phyloP scores from a whole-genome alignment of 2,113 vertebrate species.

The Mus musculus region DNA sequence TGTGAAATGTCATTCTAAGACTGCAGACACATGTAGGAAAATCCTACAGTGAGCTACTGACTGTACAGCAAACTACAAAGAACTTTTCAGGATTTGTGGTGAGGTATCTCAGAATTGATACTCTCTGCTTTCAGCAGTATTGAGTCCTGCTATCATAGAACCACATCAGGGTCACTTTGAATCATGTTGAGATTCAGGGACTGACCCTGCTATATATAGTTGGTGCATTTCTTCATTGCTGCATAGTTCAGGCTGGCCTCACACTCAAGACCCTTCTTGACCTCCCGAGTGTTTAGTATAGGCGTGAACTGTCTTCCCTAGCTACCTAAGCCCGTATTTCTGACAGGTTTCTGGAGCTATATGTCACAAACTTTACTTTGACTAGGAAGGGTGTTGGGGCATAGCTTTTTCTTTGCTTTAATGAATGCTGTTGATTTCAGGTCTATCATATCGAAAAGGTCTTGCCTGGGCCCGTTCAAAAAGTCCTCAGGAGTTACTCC shows the following conservation, averaged over 20 bases:
- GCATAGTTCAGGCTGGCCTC: not conserved
- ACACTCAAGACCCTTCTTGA: not conserved
- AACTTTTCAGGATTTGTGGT: constrained; percentile 2
- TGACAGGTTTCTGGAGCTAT: not conserved
- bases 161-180: not conserved
- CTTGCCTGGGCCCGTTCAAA: constrained; percentile 91
- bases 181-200: not conserved
- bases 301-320: not conserved
- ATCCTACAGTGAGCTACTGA: not conserved
- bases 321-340: not conserved
- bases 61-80: not conserved
- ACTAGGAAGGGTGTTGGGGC: accelerated
- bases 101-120: not conserved
- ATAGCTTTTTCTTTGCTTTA: not conserved
- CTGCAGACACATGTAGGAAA: not conserved
- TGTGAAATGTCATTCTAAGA: constrained; percentile 23
- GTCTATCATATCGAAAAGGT: constrained; percentile 96
- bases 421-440: constrained; percentile 82
- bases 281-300: too few species aligned
- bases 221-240: not conserved
- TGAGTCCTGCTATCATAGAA: not conserved
- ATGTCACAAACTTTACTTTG: not conserved
- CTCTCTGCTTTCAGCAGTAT: not conserved
- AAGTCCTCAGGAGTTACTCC: constrained; percentile 88
- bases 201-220: not conserved